Percentiles rank a stretch among this genome's conserved stretches.
Evolutionary conservation across 2,888 invertebrate species (phyloP).

Genomic region (Drosophila anceps): DNA sequence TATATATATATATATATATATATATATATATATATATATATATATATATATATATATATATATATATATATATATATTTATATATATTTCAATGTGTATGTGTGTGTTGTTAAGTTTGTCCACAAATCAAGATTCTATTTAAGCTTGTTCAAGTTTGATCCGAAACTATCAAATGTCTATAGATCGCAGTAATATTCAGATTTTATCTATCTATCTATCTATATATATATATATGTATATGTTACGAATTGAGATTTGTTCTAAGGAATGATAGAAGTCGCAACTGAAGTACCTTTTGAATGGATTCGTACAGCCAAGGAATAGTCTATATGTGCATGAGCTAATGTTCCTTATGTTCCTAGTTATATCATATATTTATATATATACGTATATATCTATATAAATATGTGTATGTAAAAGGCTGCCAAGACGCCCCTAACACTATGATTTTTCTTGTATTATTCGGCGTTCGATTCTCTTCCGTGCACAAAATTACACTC

Average conservation of each 20-base stretch:
- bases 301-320: slow-evolving; percentile 20
- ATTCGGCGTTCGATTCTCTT: slow-evolving; percentile 11
- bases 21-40: slow-evolving; percentile 30
- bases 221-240: not conserved
- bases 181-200: slow-evolving; percentile 8
- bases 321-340: slow-evolving; percentile 6
- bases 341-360: slow-evolving; percentile 41
- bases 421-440: slow-evolving; percentile 28
- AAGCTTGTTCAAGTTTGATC: slow-evolving; percentile 61
- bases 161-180: slow-evolving; percentile 21
- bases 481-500: slow-evolving; percentile 19
- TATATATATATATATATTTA: slow-evolving; percentile 28
- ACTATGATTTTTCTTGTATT: slow-evolving; percentile 19
- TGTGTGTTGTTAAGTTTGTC: slow-evolving; percentile 71
- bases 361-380: slow-evolving; percentile 43
- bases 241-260: slow-evolving; percentile 28
- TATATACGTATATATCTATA: slow-evolving; percentile 15
- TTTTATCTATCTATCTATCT: slow-evolving; percentile 4
- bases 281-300: slow-evolving; percentile 79
- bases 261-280: slow-evolving; percentile 64
- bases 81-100: slow-evolving; percentile 8
- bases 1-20: slow-evolving; percentile 29
- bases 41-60: slow-evolving; percentile 28
- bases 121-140: slow-evolving; percentile 45
- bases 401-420: slow-evolving; percentile 25